phyloP scores from a whole-genome alignment of 2,888 invertebrate species.

The Heptascelio sp. region DNA sequence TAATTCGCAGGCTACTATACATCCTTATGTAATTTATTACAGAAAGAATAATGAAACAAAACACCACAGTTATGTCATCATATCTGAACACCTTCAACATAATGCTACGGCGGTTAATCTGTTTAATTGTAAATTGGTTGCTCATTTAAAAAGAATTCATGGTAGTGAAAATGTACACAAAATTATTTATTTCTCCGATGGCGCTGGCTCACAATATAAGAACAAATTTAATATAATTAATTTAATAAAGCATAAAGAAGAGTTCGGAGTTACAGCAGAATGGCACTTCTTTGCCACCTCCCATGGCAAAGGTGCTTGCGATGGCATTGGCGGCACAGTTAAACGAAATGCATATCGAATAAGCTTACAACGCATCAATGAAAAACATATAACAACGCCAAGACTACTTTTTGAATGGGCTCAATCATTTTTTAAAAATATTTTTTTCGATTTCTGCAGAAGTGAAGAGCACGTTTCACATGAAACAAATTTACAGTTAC shows the following conservation, averaged over 20 bases:
- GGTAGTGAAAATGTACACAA: background rate
- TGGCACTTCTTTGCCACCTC: background rate
- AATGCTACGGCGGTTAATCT: constrained; percentile 33
- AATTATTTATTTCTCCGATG: constrained; percentile 29
- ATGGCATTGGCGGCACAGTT: too few species aligned
- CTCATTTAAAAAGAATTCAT: constrained; percentile 23
- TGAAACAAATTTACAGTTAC: background rate
- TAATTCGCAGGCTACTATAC: background rate
- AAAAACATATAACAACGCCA: too few species aligned
- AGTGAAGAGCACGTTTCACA: background rate
- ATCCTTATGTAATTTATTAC: constrained; percentile 5
- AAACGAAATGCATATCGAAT: too few species aligned
- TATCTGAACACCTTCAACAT: constrained; percentile 23
- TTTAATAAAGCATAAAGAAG: background rate
- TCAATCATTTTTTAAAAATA: too few species aligned
- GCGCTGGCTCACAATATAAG: constrained; percentile 1
- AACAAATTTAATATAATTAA: background rate
- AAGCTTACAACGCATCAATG: too few species aligned
- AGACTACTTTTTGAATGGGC: too few species aligned
- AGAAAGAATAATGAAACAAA: constrained; percentile 25
- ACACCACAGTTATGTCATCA: constrained; percentile 26
- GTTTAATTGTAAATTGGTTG: constrained; percentile 46
- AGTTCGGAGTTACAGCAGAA: background rate
- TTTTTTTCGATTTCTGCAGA: too few species aligned
- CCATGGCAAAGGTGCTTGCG: too few species aligned